Percentiles rank a stretch among this genome's conserved stretches.
Conservation (phyloP, 2,113 vertebrate species). For the Rhinichthys klamathensis region DNA sequence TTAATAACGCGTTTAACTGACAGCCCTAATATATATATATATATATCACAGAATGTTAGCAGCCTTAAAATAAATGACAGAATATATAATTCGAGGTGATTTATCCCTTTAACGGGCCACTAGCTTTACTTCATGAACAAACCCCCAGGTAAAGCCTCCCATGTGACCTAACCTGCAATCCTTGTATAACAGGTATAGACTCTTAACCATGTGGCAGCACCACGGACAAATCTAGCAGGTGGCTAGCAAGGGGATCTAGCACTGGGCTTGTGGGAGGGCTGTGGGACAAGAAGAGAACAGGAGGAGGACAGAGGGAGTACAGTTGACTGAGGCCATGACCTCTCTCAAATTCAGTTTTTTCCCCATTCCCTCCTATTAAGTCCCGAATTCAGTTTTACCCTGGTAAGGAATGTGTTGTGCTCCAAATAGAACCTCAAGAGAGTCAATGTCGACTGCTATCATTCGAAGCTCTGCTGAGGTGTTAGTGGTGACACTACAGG, state of each 20-base stretch:
- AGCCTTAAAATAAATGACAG: not conserved
- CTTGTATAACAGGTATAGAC: not conserved
- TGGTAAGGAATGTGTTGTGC: not conserved
- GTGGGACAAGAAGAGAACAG: slow-evolving; percentile 40
- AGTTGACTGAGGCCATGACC: too few relatives aligned
- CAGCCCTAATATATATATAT: too few relatives aligned
- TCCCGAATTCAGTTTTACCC: slow-evolving; percentile 1
- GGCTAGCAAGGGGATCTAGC: not conserved
- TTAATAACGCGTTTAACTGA: too few relatives aligned
- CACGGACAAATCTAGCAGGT: slow-evolving; percentile 23
- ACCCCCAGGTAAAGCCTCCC: not conserved
- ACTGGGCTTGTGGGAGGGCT: not conserved
- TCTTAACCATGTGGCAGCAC: not conserved
- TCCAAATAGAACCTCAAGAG: not conserved
- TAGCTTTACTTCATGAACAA: not conserved
- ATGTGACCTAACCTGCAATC: not conserved
- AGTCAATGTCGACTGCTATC: not conserved
- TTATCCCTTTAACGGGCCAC: not conserved
- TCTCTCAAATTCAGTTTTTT: not conserved
- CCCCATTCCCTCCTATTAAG: not conserved
- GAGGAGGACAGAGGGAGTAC: slow-evolving; percentile 40
- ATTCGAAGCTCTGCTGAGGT: not conserved
- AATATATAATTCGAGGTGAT: not conserved
- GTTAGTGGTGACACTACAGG: not conserved
- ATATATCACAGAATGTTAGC: not conserved